Base-by-base conservation (phyloP, 2,113 vertebrate species). In the Chionomys nivalis region DNA sequence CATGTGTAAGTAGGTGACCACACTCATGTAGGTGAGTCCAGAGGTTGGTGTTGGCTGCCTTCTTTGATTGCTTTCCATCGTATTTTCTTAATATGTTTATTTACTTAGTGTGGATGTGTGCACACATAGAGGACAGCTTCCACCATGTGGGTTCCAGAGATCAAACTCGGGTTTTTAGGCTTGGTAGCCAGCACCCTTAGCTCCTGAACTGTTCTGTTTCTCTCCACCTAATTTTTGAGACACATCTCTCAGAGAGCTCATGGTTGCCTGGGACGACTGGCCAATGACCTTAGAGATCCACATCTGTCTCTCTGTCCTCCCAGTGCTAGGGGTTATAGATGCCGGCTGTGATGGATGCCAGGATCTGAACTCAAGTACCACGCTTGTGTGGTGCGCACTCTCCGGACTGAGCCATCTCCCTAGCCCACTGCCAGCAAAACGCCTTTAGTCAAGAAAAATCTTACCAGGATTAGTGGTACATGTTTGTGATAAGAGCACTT, bases 401-500 rank as follows among this genome's bases (percentile, higher is more conserved):
- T 70, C 33, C 5, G 1, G 28, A 49, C 21, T 70, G 44, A 52
- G 19, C 33, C 65, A 68, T 68, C 42, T 68, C 44, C 11, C 12
- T 8, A 49, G 31, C 65, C 31, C 63, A 85, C 26, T n/a, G 39
- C 5, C 78, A 61, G 33, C 26, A 63, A 5, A 42, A 66, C 10
- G 21, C 55, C 83, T 92, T 97, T 79, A 79, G 93, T 83, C 87
- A 94, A 92, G 49, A 75, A 90, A 95, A 93, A 79, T 91, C 66
- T 98, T 96, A 97, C 17, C 55, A 95, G 85, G 55, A 90, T 73
- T 31, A 39, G 68, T 42, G 68, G 68, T 88, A 3, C n/a, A 17
- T 83, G 58, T 42, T 83, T 85, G 26, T 17, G 5, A 31, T 65
- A 26, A 19, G 7, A 31, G 7, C 24, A 19, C 23, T 16, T 28